phyloP scores from a whole-genome alignment of 2,888 invertebrate genomes.

The Ochropleura plecta region DNA sequence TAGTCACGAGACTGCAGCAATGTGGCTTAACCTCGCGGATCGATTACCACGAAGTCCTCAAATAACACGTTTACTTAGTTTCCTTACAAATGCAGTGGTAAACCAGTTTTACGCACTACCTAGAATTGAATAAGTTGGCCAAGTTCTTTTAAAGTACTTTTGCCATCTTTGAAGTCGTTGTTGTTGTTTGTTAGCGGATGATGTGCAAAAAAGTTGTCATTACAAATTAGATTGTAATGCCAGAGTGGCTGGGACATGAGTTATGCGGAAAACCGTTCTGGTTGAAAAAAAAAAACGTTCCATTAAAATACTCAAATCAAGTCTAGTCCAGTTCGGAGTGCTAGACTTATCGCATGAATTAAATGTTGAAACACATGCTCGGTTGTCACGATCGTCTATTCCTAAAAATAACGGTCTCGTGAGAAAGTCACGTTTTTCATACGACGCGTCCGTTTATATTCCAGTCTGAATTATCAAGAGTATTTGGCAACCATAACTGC shows the following conservation, averaged over 20 bases:
- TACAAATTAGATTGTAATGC: not conserved
- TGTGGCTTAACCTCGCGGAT: constrained; percentile 31
- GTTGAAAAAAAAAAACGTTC: not conserved
- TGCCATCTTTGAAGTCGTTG: constrained; percentile 25
- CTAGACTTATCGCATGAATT: not conserved
- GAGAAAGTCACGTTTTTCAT: constrained; percentile 47
- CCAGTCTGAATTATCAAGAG: constrained; percentile 27
- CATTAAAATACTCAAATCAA: not conserved
- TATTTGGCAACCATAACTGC: constrained; percentile 51
- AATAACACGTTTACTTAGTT: constrained; percentile 43
- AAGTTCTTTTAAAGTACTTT: constrained; percentile 45
- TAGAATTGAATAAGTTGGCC: constrained; percentile 38
- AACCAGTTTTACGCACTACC: constrained; percentile 35
- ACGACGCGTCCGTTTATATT: constrained; percentile 10
- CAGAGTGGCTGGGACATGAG: not conserved
- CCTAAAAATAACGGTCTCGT: constrained; percentile 42
- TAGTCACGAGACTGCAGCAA: not conserved
- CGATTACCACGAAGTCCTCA: constrained; percentile 31
- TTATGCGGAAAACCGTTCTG: not conserved
- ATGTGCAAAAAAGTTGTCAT: not conserved
- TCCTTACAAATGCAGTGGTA: constrained; percentile 30
- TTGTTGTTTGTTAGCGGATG: not conserved
- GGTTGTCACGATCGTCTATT: constrained; percentile 18
- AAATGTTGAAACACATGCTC: not conserved
- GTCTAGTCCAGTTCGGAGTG: not conserved